Base-by-base conservation (phyloP, 2,797 vertebrate species). In the Cichlasoma orientale region DNA sequence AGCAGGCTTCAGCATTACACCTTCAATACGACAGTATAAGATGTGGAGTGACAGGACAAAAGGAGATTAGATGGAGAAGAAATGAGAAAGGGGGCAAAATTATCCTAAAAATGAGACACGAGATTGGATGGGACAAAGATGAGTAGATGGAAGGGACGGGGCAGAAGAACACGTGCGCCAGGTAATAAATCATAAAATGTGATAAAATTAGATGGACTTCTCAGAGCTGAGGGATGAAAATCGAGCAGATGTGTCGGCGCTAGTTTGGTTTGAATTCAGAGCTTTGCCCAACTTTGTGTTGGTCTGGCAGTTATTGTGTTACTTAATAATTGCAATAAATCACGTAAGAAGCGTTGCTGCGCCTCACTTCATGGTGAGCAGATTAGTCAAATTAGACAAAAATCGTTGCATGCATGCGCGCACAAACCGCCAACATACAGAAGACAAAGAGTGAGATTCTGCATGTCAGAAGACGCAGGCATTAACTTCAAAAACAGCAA, bases 31-130 rank as follows among this genome's bases (percentile, higher is more conserved):
- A 29, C 27, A 23, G 61, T 19, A 68, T 27, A 50, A n/a, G 47
- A 29, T 68, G 10, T 29, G 23, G 47, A 47, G 61, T 47, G 41
- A 68, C 10, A 19, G 61, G 41, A 68, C 61, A 50, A 68, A 68
- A 12, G 25, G 25, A 50, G 41, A 68, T 68, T 68, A 68, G 61
- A 68, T 50, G 61, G 61, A 68, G 41, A 68, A 68, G 41, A 68
- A 68, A 68, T 50, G 41, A 68, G 25, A 47, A 47, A 66, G 23
- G 13, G 61, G 18, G 23, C 5, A 5, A 66, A 66, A 50, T 68
- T 50, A 50, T 68, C 41, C 61, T n/a, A 50, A 68, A 68, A 68
- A 68, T n/a, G 61, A 47, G 41, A 68, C 41, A 50, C 4, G 3
- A 68, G 61, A 66, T 47, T 66, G 23, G 41, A 47, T 66, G 61